A percentile compares a stretch with the other conserved stretches of the same genome.
These are phyloP conservation scores for Saxicola maurus DNA, from an alignment of 2,797 vertebrate genomes.

Conservation along the genomic window DNA sequence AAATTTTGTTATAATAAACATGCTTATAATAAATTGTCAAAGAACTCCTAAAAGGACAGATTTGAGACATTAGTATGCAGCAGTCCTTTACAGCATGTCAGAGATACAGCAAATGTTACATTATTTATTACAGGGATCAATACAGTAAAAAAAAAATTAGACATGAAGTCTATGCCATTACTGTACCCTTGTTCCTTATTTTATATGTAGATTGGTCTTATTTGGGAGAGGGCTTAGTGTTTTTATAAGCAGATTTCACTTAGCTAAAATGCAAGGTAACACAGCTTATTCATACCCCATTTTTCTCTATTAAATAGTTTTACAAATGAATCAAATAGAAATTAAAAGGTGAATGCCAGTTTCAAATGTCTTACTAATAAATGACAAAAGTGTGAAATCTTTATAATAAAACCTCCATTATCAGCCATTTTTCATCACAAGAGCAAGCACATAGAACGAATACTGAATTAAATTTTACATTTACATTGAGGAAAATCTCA, in stretches of 20 bases:
- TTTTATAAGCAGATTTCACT: background rate
- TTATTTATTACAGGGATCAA: conserved; percentile 19
- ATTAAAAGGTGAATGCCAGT: background rate
- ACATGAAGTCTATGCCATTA: background rate
- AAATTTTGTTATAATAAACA: background rate
- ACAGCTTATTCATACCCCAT: background rate
- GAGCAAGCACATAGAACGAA: background rate
- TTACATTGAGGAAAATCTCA: background rate
- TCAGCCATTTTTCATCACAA: background rate
- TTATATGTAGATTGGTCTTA: conserved; percentile 8
- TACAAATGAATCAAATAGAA: background rate
- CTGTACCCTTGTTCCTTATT: conserved; percentile 21
- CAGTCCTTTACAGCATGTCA: background rate
- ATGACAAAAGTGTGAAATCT: background rate
- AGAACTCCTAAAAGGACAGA: background rate
- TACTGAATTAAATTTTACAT: conserved; percentile 2
- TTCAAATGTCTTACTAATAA: background rate
- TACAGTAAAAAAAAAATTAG: background rate
- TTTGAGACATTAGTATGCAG: background rate
- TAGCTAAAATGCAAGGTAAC: background rate
- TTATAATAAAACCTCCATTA: background rate
- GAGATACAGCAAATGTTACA: background rate
- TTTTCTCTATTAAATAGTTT: background rate
- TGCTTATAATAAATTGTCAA: background rate
- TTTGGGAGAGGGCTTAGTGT: background rate